Percentiles rank a stretch among this genome's conserved stretches.
These are phyloP conservation scores for Sorex araneus DNA, from an alignment of 2,113 vertebrate species.

Conservation along the genomic window DNA sequence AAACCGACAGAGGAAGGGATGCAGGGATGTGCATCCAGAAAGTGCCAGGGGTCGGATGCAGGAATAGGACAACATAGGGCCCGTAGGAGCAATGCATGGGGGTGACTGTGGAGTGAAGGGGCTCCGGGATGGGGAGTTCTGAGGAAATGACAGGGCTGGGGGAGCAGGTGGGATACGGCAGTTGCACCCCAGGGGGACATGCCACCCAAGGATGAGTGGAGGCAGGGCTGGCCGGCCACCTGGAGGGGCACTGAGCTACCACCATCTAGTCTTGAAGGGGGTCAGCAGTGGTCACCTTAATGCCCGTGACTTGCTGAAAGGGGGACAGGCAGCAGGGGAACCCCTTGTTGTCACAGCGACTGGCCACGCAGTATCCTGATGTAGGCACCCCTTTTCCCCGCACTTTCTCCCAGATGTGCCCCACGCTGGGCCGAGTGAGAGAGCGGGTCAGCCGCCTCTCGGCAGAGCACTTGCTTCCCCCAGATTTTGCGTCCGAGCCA, in stretches of 20 bases:
- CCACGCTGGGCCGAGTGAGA: too few relatives aligned
- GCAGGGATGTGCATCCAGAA: not conserved
- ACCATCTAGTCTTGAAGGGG: too few relatives aligned
- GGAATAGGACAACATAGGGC: not conserved
- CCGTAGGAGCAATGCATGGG: not conserved
- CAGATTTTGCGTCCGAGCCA: too few relatives aligned
- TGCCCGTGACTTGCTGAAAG: not conserved
- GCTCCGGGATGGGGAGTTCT: not conserved
- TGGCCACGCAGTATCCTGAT: too few relatives aligned
- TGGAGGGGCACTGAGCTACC: too few relatives aligned
- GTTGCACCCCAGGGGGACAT: not conserved
- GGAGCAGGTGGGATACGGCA: not conserved
- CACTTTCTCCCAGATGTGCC: too few relatives aligned
- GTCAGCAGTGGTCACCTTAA: not conserved
- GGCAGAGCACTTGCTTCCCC: too few relatives aligned
- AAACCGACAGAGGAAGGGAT: conserved; percentile 32
- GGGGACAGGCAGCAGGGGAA: not conserved
- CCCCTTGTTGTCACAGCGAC: not conserved
- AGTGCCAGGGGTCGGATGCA: not conserved
- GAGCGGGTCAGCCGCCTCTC: too few relatives aligned
- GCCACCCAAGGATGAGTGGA: too few relatives aligned
- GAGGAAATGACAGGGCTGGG: not conserved
- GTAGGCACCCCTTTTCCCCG: too few relatives aligned
- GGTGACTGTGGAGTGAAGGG: not conserved
- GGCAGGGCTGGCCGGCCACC: not conserved